phyloP scores from a whole-genome alignment of 2,113 vertebrate genomes.

The Axis porcinus region DNA sequence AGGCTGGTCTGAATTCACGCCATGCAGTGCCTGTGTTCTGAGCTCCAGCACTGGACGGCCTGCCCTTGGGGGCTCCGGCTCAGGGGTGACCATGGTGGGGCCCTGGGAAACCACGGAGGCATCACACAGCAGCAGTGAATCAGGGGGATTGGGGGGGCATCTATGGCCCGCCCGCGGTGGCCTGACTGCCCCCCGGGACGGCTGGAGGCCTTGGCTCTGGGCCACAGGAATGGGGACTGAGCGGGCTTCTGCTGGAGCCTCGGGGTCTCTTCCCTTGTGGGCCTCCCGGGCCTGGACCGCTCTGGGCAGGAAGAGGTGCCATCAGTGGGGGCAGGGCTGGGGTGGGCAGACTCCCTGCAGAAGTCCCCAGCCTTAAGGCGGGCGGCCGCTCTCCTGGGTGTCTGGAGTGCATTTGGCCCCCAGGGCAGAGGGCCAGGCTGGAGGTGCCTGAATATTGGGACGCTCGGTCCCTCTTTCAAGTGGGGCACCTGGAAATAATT shows the following conservation, averaged over 20 bases:
- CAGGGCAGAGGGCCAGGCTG: neutral
- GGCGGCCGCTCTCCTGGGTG: rapidly evolving
- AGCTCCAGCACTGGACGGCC: neutral
- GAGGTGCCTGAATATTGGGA: neutral
- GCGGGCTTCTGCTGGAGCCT: neutral
- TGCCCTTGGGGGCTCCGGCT: neutral
- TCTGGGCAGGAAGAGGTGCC: no score
- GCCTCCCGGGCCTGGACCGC: no score
- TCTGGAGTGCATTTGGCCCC: no score
- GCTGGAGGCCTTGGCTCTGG: neutral
- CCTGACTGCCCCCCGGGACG: rapidly evolving
- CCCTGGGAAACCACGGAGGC: neutral
- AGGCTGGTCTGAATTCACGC: no score
- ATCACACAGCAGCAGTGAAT: no score
- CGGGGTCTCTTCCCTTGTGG: rapidly evolving
- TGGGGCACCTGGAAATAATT: neutral
- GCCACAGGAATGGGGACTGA: rapidly evolving
- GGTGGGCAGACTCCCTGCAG: no score
- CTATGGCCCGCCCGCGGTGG: rapidly evolving
- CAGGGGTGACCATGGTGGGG: neutral
- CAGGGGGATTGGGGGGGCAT: rapidly evolving
- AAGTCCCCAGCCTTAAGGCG: rapidly evolving
- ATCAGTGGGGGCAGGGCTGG: no score
- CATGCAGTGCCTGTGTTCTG: rapidly evolving
- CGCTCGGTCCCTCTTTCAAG: neutral